Conservation (phyloP, 2,888 invertebrate genomes). For the Tryphoninae sp. region DNA sequence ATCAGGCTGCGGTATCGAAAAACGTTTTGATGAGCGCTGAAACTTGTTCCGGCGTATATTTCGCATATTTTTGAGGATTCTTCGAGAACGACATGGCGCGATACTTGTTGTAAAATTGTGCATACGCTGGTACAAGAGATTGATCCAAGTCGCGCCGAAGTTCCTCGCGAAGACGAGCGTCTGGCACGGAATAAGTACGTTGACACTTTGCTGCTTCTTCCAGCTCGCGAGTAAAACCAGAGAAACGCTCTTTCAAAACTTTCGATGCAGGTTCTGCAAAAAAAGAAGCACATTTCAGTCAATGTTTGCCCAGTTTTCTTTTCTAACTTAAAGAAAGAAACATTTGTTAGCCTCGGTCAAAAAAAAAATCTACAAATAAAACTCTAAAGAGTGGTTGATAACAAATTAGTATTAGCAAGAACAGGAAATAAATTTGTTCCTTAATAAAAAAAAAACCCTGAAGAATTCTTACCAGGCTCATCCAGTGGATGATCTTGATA, state of each 20-base stretch:
- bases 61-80: slow-evolving; percentile 96
- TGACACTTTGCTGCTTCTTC: slow-evolving; percentile 94
- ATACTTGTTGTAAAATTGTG: slow-evolving; percentile 90
- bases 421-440: slow-evolving; percentile 15
- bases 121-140: slow-evolving; percentile 92
- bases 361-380: not conserved
- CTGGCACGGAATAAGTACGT: slow-evolving; percentile 95
- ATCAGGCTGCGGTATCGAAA: slow-evolving; percentile 93
- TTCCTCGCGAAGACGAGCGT: slow-evolving; percentile 92
- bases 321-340: not conserved
- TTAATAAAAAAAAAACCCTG: slow-evolving; percentile 18
- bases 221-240: slow-evolving; percentile 96
- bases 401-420: slow-evolving; percentile 7
- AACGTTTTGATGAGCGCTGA: slow-evolving; percentile 92
- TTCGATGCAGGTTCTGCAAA: slow-evolving; percentile 82
- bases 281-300: slow-evolving; percentile 22
- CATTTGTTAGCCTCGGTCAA: not conserved
- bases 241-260: slow-evolving; percentile 77
- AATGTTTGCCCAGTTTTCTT: slow-evolving; percentile 8
- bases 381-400: slow-evolving; percentile 2
- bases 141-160: slow-evolving; percentile 95
- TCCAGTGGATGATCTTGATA: slow-evolving; percentile 76
- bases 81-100: slow-evolving; percentile 92
- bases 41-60: slow-evolving; percentile 93
- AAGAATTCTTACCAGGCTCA: slow-evolving; percentile 73